Evolutionary conservation across 2,797 vertebrate genomes (phyloP), one percentile per base, ranked within the genome.

Genomic region (Erpetoichthys calabaricus): DNA sequence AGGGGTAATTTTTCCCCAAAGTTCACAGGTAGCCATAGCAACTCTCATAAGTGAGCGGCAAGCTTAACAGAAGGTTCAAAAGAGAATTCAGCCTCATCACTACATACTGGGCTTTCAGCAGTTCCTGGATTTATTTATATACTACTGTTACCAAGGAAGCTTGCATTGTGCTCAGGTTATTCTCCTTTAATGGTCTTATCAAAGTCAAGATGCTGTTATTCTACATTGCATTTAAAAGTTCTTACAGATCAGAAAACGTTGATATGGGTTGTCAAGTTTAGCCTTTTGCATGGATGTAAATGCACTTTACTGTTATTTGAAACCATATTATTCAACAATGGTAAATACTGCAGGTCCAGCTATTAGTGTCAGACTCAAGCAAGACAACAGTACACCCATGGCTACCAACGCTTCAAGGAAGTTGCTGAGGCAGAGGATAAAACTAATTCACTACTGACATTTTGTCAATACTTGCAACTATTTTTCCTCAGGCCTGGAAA

Each of bases 11-110:
- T 54, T 42, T 43, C 25, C 25, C 25, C 42, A 7, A 8, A 54
- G 53, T 54, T 25, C 53, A 54, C 9, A 54, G 53, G 53, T 54
- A 42, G 53, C 42, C 53, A 54, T 54, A 54, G 53, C 53, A 54
- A 54, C 53, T 43, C 44, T 41, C 25, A 25, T 25, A 25, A 25
- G 25, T 25, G 25, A 25, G 25, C 25, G 25, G 25, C 25, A 25
- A 25, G 25, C 25, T 25, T 25, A 41, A n/a, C 8, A 54, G 53
- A 51, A 9, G 41, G 50, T 54, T 51, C 50, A 51, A 54, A 54
- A 8, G 53, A 54, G 25, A 25, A 25, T n/a, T 49, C n/a, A 54
- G 44, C 41, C 53, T 54, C 5, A 42, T 25, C 10, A 44, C n/a
- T 42, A 42, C 7, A 42, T 6, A 42, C 10, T 42, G 53, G 50